phyloP scores from a whole-genome alignment of 2,113 vertebrate species.

The Clarias macrocephalus region DNA sequence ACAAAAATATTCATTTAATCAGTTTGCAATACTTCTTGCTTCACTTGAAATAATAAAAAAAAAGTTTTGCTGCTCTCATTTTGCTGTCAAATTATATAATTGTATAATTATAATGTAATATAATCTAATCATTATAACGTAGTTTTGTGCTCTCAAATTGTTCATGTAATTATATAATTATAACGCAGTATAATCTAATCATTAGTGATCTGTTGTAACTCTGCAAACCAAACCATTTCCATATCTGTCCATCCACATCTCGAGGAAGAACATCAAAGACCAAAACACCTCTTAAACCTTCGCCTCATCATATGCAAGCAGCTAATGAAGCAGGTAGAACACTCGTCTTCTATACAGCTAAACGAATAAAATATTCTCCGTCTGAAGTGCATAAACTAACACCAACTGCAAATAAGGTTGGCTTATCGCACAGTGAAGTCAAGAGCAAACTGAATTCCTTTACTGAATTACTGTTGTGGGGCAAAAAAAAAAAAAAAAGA shows the following conservation, averaged over 20 bases:
- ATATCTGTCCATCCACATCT: slow-evolving; percentile 22
- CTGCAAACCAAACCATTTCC: not conserved
- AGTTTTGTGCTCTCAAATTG: too few species aligned
- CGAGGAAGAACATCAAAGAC: slow-evolving; percentile 25
- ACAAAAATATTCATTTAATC: too few species aligned
- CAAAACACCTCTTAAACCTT: slow-evolving; percentile 25
- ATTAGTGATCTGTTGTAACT: not conserved
- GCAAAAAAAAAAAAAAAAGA: slow-evolving; percentile 14
- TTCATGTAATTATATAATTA: not conserved
- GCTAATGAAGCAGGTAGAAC: slow-evolving; percentile 14
- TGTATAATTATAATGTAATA: not conserved
- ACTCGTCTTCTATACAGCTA: slow-evolving; percentile 21
- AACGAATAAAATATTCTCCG: slow-evolving; percentile 30
- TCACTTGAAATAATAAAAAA: too few species aligned
- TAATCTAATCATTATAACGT: not conserved
- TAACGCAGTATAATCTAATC: not conserved
- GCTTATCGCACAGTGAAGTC: slow-evolving; percentile 23
- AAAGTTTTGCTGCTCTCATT: not conserved
- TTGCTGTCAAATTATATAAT: not conserved
- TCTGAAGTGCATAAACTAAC: slow-evolving; percentile 11
- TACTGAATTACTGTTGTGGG: slow-evolving; percentile 40
- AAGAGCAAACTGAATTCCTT: slow-evolving; percentile 33
- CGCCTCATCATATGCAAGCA: not conserved
- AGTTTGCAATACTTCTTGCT: too few species aligned
- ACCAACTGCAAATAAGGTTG: slow-evolving; percentile 16